Evolutionary conservation across 2,888 invertebrate species (phyloP).

Genomic region (Bellardia pandia): DNA sequence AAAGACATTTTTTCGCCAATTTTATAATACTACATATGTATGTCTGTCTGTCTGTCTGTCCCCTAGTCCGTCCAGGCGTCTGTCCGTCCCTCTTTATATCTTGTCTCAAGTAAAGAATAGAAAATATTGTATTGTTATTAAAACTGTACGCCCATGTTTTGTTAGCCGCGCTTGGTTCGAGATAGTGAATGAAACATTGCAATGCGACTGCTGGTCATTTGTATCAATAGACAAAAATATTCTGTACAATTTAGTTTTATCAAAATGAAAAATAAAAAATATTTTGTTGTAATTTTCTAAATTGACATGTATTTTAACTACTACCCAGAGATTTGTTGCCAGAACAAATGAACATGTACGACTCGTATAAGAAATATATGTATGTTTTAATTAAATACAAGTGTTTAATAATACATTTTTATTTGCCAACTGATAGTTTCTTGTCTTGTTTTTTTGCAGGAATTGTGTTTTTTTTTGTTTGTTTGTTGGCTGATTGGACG

Average conservation of each 20-base stretch:
- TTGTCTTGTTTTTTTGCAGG: not conserved
- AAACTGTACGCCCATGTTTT: conserved; percentile 69
- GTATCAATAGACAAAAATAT: conserved; percentile 62
- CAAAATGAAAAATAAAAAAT: conserved; percentile 67
- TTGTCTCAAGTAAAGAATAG: conserved; percentile 51
- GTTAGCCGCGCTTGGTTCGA: conserved; percentile 29
- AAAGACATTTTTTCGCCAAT: conserved; percentile 54
- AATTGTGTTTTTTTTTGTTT: conserved; percentile 14
- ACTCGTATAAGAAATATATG: conserved; percentile 66
- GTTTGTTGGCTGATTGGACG: conserved; percentile 44
- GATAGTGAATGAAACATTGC: conserved; percentile 55
- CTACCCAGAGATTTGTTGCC: conserved; percentile 60
- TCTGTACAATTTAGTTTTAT: conserved; percentile 70
- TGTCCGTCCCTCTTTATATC: conserved; percentile 18
- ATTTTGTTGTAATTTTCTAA: conserved; percentile 72
- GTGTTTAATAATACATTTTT: conserved; percentile 68
- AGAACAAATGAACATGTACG: conserved; percentile 26
- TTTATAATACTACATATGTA: conserved; percentile 20
- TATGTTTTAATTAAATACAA: conserved; percentile 74
- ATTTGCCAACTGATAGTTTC: conserved; percentile 44
- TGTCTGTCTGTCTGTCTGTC: conserved; percentile 32
- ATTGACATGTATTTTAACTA: conserved; percentile 73
- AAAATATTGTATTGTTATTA: conserved; percentile 65
- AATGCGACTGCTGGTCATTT: conserved; percentile 51
- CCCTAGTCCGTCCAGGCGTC: conserved; percentile 20